phyloP scores from a whole-genome alignment of 1,140 invertebrate genomes.

The Delia radicum region DNA sequence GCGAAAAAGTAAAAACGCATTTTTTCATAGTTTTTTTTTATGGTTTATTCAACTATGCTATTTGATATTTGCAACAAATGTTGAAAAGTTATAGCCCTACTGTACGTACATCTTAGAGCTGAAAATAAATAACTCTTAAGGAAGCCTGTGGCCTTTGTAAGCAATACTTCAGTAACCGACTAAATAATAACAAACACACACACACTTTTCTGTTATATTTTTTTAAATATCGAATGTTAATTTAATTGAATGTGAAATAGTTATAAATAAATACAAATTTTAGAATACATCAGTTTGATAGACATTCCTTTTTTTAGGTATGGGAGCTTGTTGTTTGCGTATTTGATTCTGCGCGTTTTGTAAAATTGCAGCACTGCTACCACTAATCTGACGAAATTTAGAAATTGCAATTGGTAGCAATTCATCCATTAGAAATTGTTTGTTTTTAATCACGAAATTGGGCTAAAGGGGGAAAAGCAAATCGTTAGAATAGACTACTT shows the following conservation, averaged over 20 bases:
- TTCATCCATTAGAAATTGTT: conserved; percentile 49
- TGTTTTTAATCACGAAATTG: conserved; percentile 54
- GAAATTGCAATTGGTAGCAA: conserved; percentile 48
- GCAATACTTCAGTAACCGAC: too few relatives aligned
- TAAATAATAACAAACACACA: too few relatives aligned
- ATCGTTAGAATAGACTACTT: neutral
- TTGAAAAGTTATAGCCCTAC: too few relatives aligned
- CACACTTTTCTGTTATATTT: too few relatives aligned
- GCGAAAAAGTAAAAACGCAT: too few relatives aligned
- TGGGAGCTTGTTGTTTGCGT: conserved; percentile 40
- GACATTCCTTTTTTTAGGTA: conserved; percentile 51
- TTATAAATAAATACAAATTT: neutral
- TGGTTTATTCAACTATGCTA: too few relatives aligned
- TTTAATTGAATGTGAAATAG: neutral
- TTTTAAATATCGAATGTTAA: neutral
- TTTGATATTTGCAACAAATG: too few relatives aligned
- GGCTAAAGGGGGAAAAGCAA: conserved; percentile 35
- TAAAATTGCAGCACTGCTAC: conserved; percentile 40
- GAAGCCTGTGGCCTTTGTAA: too few relatives aligned
- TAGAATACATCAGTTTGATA: conserved; percentile 54
- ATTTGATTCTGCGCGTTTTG: conserved; percentile 42
- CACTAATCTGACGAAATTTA: conserved; percentile 45
- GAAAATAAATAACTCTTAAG: too few relatives aligned
- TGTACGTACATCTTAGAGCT: too few relatives aligned
- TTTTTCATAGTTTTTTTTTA: too few relatives aligned